Conservation (phyloP, 2,797 vertebrate genomes). For the Sus cebifrons region DNA sequence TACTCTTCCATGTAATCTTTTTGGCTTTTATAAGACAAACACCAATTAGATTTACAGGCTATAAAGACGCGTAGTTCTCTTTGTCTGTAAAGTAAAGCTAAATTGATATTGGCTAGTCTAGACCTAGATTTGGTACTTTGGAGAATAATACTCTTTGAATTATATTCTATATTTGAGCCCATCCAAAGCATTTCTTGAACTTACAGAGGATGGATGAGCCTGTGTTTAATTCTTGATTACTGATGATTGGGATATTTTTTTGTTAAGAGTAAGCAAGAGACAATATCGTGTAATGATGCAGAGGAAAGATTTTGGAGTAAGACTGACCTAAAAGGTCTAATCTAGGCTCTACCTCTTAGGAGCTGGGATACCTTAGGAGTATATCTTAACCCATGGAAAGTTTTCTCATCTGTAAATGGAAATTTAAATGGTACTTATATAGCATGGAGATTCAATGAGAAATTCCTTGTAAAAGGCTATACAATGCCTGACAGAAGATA, state of each 20-base stretch:
- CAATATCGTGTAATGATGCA: not conserved
- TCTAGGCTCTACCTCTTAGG: not conserved
- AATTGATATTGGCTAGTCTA: slow-evolving; percentile 69
- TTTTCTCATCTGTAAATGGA: slow-evolving; percentile 56
- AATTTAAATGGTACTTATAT: slow-evolving; percentile 54
- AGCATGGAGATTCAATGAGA: slow-evolving; percentile 43
- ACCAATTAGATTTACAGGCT: slow-evolving; percentile 79
- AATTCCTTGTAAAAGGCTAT: not conserved
- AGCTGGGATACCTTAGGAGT: not conserved
- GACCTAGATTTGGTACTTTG: slow-evolving; percentile 71
- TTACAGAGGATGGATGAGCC: not conserved
- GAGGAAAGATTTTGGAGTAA: slow-evolving; percentile 28
- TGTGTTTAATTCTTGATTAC: slow-evolving; percentile 48
- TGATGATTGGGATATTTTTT: slow-evolving; percentile 27
- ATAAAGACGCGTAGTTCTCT: slow-evolving; percentile 80
- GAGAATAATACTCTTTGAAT: slow-evolving; percentile 45
- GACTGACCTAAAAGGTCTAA: slow-evolving; percentile 49
- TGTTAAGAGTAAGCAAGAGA: slow-evolving; percentile 16
- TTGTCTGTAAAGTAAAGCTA: slow-evolving; percentile 77
- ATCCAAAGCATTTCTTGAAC: slow-evolving; percentile 38
- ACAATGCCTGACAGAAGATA: not conserved
- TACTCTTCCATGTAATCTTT: slow-evolving; percentile 75
- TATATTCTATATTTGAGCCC: slow-evolving; percentile 41
- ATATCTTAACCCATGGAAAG: not conserved
- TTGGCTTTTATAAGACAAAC: slow-evolving; percentile 80